Percentiles rank a stretch among this genome's conserved stretches.
Conservation (phyloP, 2,113 vertebrate genomes). For the Coreoperca whiteheadi region DNA sequence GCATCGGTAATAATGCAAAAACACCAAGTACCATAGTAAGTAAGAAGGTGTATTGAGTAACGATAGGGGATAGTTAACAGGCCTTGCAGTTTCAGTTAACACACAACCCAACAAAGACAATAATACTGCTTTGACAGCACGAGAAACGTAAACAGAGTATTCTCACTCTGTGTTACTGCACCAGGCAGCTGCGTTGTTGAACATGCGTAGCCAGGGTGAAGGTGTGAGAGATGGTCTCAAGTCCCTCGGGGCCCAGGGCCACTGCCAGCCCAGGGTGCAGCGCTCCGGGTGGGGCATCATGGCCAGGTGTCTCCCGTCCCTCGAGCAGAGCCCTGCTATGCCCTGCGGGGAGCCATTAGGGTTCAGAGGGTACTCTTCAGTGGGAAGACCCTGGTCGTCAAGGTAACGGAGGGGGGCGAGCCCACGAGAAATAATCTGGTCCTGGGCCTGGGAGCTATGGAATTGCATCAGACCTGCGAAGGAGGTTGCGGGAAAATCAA, state of each 20-base stretch:
- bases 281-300: constrained; percentile 95
- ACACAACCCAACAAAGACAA: not conserved
- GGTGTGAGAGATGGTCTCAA: constrained; percentile 77
- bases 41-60: not conserved
- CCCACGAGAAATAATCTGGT: constrained; percentile 71
- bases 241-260: constrained; percentile 88
- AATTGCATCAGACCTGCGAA: constrained; percentile 90
- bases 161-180: constrained; percentile 66
- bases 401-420: constrained; percentile 89
- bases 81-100: not conserved
- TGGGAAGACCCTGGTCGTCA: constrained; percentile 88
- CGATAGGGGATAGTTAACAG: not conserved
- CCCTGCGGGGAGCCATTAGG: constrained; percentile 90
- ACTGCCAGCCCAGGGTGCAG: constrained; percentile 91
- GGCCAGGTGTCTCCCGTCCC: constrained; percentile 90
- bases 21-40: not conserved
- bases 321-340: constrained; percentile 88
- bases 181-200: constrained; percentile 90
- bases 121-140: not conserved
- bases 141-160: not conserved
- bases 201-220: constrained; percentile 91
- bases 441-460: constrained; percentile 76
- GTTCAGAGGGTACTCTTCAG: constrained; percentile 89
- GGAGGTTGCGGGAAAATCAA: constrained; percentile 22
- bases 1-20: not conserved